Percentiles rank a stretch among this genome's conserved stretches.
Conservation (phyloP, 2,113 vertebrate genomes). For the Oxyura jamaicensis region DNA sequence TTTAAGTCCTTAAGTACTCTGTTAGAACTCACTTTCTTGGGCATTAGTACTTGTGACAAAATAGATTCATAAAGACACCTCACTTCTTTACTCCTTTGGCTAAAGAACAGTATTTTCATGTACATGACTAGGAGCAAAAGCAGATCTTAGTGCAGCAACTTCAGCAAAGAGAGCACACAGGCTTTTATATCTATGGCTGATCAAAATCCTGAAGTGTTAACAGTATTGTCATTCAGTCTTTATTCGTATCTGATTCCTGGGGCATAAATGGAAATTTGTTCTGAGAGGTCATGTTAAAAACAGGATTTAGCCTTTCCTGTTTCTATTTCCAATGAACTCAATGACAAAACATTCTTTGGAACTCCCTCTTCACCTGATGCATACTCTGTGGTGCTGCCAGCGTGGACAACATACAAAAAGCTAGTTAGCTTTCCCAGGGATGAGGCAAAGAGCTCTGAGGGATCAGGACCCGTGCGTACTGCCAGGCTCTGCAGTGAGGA, state of each 20-base stretch:
- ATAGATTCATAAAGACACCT: neutral
- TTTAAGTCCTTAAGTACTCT: neutral
- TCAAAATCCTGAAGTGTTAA: neutral
- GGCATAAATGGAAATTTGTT: neutral
- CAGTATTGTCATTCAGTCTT: neutral
- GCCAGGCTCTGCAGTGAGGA: neutral
- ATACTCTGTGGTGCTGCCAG: neutral
- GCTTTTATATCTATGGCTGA: neutral
- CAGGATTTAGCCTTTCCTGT: neutral
- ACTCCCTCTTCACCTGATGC: neutral
- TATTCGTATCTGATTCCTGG: neutral
- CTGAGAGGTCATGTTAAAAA: neutral
- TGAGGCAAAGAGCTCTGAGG: neutral
- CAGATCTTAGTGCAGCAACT: neutral
- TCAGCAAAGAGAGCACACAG: neutral
- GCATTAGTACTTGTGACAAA: neutral
- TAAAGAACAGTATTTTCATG: neutral
- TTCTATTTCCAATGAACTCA: neutral
- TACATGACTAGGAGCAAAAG: neutral
- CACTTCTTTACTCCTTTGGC: neutral
- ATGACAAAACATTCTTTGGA: neutral
- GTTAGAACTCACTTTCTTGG: neutral
- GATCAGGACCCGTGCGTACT: fast-evolving
- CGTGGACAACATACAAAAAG: fast-evolving
- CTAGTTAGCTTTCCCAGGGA: neutral